phyloP scores from a whole-genome alignment of 2,113 vertebrate genomes.

The Megaceryle maxima region DNA sequence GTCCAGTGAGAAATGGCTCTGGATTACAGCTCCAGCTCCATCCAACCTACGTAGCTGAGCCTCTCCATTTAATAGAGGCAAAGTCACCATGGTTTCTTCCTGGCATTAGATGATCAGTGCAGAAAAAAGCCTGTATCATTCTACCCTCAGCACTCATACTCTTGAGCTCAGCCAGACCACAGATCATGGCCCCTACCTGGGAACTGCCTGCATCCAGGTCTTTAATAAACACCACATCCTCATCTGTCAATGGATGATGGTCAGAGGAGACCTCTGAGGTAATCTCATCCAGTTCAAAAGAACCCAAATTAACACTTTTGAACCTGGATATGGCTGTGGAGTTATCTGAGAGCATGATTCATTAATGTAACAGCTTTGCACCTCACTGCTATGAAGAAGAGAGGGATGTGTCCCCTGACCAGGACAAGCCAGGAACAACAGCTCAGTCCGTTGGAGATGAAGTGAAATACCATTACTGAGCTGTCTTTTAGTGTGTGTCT shows the following conservation, averaged over 20 bases:
- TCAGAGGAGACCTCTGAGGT: background rate
- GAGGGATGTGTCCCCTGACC: background rate
- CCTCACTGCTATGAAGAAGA: background rate
- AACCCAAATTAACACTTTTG: background rate
- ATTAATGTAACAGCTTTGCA: background rate
- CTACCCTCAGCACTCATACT: background rate
- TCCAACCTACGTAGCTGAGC: background rate
- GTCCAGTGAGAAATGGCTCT: background rate
- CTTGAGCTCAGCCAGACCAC: background rate
- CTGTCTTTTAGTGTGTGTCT: background rate
- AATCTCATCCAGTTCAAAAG: background rate
- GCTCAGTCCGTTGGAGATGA: background rate
- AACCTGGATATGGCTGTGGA: background rate
- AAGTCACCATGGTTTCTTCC: background rate
- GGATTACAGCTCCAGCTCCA: background rate
- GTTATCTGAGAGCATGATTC: background rate
- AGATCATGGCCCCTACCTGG: background rate
- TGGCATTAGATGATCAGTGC: background rate
- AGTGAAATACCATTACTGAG: background rate
- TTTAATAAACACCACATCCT: background rate
- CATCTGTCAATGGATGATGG: background rate
- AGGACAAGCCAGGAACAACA: background rate
- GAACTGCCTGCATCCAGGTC: background rate
- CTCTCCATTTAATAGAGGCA: background rate
- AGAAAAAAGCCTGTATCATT: background rate